Conservation (phyloP, 2,113 vertebrate species). For the Cheirogaleus medius region DNA sequence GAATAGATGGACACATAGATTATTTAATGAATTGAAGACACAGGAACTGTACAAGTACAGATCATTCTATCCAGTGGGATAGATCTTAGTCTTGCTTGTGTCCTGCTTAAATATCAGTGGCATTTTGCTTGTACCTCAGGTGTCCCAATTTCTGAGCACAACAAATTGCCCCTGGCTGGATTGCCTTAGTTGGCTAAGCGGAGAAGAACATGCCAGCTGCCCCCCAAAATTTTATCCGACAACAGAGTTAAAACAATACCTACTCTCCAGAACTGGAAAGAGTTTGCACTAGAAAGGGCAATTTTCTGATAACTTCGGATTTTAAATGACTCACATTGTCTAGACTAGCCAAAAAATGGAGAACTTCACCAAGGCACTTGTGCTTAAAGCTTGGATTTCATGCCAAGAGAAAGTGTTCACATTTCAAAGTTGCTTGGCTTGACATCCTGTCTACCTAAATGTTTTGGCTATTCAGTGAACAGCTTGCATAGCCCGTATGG, state of each 20-base stretch:
- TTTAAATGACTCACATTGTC: not conserved
- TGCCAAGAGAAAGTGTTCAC: constrained; percentile 40
- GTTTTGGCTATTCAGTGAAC: constrained; percentile 54
- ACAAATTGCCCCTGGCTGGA: not conserved
- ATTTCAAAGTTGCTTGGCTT: constrained; percentile 18
- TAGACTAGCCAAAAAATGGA: not conserved
- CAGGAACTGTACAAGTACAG: not conserved
- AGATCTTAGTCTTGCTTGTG: not conserved
- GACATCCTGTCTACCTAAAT: constrained; percentile 51
- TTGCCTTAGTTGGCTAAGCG: not conserved
- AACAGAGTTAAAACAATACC: constrained; percentile 1
- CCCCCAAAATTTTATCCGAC: not conserved
- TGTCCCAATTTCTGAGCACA: not conserved
- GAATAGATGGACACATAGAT: not conserved
- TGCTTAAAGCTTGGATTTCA: not conserved
- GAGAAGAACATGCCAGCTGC: not conserved
- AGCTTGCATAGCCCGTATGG: constrained; percentile 6
- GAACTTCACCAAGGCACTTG: not conserved
- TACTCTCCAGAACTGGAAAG: not conserved
- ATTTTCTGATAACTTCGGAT: not conserved
- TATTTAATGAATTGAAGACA: not conserved
- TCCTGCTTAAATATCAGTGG: not conserved
- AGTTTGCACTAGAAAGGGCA: not conserved
- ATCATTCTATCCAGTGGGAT: not conserved
- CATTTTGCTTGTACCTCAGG: not conserved